Percentiles rank a stretch among this genome's conserved stretches.
Conservation (phyloP, 64 coral and sea anemone genomes). For the Stylophora pistillata region DNA sequence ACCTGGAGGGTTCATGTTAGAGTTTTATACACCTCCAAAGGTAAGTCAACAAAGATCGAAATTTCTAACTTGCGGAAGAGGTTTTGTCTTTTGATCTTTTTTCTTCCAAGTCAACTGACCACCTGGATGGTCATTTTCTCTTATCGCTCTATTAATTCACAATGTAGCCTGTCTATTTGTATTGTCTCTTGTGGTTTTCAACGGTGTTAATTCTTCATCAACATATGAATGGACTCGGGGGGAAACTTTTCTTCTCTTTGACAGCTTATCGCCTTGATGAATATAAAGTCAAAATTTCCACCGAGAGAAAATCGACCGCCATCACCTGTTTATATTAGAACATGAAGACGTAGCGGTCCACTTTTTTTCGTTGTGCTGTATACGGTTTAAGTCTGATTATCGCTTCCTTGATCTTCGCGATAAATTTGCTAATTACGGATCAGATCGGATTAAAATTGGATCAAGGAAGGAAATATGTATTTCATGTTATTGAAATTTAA, state of each 20-base stretch:
- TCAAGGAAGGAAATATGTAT: background rate
- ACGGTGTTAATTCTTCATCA: background rate
- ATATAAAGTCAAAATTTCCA: background rate
- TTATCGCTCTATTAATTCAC: constrained; percentile 31
- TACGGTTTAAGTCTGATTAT: background rate
- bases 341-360: background rate
- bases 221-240: background rate
- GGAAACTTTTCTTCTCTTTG: background rate
- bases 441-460: background rate
- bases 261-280: background rate
- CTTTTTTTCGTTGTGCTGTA: background rate
- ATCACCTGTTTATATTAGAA: background rate
- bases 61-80: background rate
- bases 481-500: too few species aligned
- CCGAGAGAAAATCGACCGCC: background rate
- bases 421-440: background rate
- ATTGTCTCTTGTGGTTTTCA: constrained; percentile 10
- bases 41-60: constrained; percentile 17
- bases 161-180: constrained; percentile 14
- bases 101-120: background rate
- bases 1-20: constrained; percentile 96
- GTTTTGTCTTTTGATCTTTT: background rate
- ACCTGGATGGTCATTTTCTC: background rate
- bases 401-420: background rate
- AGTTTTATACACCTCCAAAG: constrained; percentile 98